Evolutionary conservation across 2,888 invertebrate genomes (phyloP).

Genomic region (Plebejus argus): DNA sequence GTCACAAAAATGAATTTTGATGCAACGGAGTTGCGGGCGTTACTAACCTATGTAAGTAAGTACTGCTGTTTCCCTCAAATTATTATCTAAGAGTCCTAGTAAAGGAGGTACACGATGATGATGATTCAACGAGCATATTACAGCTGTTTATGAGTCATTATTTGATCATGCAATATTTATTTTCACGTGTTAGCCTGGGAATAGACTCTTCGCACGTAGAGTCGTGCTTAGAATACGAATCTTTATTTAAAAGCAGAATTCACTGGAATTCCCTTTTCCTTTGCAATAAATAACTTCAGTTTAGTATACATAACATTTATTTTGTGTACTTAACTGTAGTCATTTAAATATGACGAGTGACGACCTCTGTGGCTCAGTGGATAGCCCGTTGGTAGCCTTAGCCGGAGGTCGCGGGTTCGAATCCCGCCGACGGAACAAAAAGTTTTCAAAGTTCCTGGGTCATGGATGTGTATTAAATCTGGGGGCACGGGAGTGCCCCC

Average conservation of each 20-base stretch:
- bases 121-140: neutral
- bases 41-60: too few species aligned
- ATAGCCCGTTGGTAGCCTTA: too few species aligned
- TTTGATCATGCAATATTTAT: constrained; percentile 14
- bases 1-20: too few species aligned
- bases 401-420: too few species aligned
- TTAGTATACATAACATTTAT: neutral
- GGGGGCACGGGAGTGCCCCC: too few species aligned
- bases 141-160: neutral
- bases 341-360: too few species aligned
- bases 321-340: neutral
- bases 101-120: neutral
- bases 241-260: constrained; percentile 3
- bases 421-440: too few species aligned
- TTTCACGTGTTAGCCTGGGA: constrained; percentile 8
- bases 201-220: neutral
- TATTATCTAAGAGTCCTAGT: neutral
- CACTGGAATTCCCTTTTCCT: constrained; percentile 3
- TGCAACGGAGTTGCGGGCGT: too few species aligned
- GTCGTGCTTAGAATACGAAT: neutral
- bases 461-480: too few species aligned
- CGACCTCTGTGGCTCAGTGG: too few species aligned
- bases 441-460: too few species aligned
- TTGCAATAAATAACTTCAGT: neutral
- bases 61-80: too few species aligned